Evolutionary conservation across 2,888 invertebrate species (phyloP).

Genomic region (Erebia ligea): DNA sequence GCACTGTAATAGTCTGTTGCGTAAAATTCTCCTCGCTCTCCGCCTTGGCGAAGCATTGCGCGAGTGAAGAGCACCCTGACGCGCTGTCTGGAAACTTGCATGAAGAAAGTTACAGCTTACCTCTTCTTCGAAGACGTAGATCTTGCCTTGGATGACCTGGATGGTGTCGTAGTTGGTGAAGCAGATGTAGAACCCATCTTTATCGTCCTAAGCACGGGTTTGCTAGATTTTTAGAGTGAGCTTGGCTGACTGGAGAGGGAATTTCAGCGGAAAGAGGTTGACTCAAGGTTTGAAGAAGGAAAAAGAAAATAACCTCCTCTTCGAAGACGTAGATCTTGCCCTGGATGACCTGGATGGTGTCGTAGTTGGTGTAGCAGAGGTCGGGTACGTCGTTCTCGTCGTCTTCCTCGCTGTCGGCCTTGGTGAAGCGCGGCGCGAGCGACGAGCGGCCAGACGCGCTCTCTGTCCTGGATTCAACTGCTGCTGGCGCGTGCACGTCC

Average conservation of each 20-base stretch:
- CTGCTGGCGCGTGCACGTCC: constrained; percentile 38
- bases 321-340: constrained; percentile 73
- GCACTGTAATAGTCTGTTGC: too few relatives aligned
- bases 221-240: too few relatives aligned
- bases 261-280: too few relatives aligned
- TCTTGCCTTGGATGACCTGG: constrained; percentile 79
- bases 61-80: too few relatives aligned
- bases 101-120: too few relatives aligned
- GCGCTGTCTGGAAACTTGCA: constrained; percentile 39
- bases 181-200: constrained; percentile 85
- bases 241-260: too few relatives aligned
- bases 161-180: constrained; percentile 87
- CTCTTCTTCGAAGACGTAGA: constrained; percentile 76
- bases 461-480: constrained; percentile 47
- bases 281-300: background rate
- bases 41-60: too few relatives aligned
- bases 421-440: constrained; percentile 60
- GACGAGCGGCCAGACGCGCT: constrained; percentile 49
- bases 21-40: too few relatives aligned
- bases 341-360: constrained; percentile 86
- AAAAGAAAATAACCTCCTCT: constrained; percentile 61
- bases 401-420: constrained; percentile 48
- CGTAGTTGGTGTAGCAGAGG: constrained; percentile 86
- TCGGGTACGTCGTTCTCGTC: constrained; percentile 77
- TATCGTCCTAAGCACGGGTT: too few relatives aligned